Percentiles rank a stretch among this genome's conserved stretches.
phyloP scores from a whole-genome alignment of 1,140 invertebrate genomes.

The Pentalonia nigronervosa region DNA sequence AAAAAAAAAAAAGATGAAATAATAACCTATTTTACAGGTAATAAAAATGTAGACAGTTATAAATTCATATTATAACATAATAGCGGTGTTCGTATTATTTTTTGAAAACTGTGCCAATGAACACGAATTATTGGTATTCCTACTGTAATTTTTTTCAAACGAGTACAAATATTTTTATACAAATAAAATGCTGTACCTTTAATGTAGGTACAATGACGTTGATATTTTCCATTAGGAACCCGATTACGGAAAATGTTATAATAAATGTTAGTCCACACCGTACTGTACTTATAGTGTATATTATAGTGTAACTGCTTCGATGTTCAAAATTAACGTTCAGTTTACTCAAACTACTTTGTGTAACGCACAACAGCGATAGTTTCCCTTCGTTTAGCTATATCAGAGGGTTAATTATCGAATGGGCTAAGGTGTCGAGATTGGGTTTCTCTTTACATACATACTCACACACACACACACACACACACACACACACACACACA shows the following conservation, averaged over 20 bases:
- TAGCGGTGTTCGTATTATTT: not conserved
- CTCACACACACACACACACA: not conserved
- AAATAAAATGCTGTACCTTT: not conserved
- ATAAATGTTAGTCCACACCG: not conserved
- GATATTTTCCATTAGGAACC: not conserved
- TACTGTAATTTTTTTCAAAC: not conserved
- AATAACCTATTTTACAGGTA: not conserved
- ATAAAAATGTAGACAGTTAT: not conserved
- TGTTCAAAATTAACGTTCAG: slow-evolving; percentile 6
- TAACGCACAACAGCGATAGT: not conserved
- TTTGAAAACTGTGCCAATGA: no score
- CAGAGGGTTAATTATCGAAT: slow-evolving; percentile 55
- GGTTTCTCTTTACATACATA: slow-evolving; percentile 11
- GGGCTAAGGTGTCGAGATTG: slow-evolving; percentile 54
- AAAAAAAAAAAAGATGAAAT: not conserved
- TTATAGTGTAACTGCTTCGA: not conserved
- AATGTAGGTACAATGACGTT: not conserved
- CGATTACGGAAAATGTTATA: not conserved
- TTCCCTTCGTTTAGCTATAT: not conserved
- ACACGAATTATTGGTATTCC: not conserved
- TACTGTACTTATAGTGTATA: no score
- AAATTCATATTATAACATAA: not conserved
- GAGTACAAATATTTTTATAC: not conserved
- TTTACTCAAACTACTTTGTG: slow-evolving; percentile 5
- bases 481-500: not conserved